phyloP scores from a whole-genome alignment of 1,140 invertebrate genomes.

The Muscidifurax raptorellus region DNA sequence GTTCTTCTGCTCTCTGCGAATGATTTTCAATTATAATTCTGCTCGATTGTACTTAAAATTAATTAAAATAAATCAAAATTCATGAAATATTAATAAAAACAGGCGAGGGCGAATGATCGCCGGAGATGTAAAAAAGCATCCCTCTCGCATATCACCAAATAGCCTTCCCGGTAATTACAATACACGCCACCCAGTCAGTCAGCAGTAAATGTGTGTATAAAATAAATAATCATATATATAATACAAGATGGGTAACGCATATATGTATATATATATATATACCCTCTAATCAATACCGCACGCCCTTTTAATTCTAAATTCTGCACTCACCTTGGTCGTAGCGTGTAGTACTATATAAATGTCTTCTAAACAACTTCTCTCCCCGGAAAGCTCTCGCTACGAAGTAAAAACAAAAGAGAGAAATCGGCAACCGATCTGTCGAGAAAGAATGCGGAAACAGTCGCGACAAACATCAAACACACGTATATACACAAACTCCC shows the following conservation, averaged over 20 bases:
- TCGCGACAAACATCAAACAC: background rate
- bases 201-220: background rate
- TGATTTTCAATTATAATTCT: slow-evolving; percentile 53
- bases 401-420: background rate
- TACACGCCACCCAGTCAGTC: background rate
- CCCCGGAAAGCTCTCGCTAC: background rate
- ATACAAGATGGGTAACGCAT: background rate
- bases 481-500: background rate
- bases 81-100: slow-evolving; percentile 42
- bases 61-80: slow-evolving; percentile 53
- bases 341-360: background rate
- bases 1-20: slow-evolving; percentile 24
- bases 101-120: background rate
- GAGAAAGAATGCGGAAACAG: background rate
- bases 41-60: slow-evolving; percentile 46
- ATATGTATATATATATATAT: background rate
- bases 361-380: background rate
- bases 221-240: slow-evolving; percentile 30
- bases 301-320: background rate
- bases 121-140: slow-evolving; percentile 19
- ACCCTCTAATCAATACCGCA: background rate
- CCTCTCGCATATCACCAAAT: slow-evolving; percentile 23
- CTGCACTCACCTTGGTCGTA: background rate
- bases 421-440: background rate
- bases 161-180: slow-evolving; percentile 34